A percentile compares a stretch with the other conserved stretches of the same genome.
Evolutionary conservation across 2,113 vertebrate genomes (phyloP).

Genomic region (Gasterosteus aculeatus): DNA sequence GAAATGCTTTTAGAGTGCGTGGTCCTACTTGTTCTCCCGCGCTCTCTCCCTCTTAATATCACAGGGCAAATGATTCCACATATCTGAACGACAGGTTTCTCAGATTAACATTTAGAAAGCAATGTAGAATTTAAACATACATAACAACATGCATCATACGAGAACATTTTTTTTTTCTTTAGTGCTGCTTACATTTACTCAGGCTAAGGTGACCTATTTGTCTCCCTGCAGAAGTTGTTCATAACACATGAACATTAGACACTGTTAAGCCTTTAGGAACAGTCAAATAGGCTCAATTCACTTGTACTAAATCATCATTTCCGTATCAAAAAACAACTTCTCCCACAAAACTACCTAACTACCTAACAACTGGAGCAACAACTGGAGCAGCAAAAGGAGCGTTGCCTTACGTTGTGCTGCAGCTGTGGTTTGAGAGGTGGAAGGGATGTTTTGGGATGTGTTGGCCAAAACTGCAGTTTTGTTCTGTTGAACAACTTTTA

Average conservation of each 20-base stretch:
- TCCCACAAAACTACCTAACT: not conserved
- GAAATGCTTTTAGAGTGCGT: conserved; percentile 62
- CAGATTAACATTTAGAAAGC: not conserved
- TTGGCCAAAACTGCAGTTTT: not conserved
- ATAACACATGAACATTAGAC: not conserved
- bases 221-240: not conserved
- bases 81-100: conserved; percentile 23
- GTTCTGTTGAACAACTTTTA: not conserved
- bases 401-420: not conserved
- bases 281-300: not conserved
- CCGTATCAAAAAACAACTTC: not conserved
- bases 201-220: not conserved
- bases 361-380: not conserved
- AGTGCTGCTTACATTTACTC: not conserved
- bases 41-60: conserved; percentile 4
- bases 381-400: not conserved
- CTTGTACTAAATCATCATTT: not conserved
- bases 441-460: not conserved
- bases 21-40: conserved; percentile 6
- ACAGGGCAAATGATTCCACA: conserved; percentile 30
- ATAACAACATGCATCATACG: not conserved
- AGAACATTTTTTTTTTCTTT: not conserved
- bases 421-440: not conserved
- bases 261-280: not conserved
- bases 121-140: not conserved